Evolutionary conservation across 2,113 vertebrate species (phyloP), one percentile per base, ranked within the genome.

Genomic region (Microtus ochrogaster): DNA sequence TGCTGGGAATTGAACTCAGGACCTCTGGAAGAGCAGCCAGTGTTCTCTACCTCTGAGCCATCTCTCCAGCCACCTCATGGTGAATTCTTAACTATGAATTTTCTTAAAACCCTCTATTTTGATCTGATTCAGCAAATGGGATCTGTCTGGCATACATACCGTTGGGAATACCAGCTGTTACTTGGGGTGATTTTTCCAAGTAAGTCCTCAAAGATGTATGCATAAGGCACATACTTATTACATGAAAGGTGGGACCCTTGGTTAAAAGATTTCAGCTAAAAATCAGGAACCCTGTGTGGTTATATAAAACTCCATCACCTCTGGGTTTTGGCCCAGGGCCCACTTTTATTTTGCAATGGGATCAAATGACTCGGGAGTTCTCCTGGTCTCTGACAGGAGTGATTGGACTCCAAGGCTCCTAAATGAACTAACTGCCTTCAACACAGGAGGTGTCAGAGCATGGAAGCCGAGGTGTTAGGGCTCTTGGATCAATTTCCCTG

Each of bases 301-400:
- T 91, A 24, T 1, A 17, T 22, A 74, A 95, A 87, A 47, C 78
- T 78, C 70, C 73, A 44, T 17, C 91, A 89, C 22, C 84, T 68
- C 52, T 24, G 28, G 84, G 66, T n/a, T 88, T 79, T 89, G 58
- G 55, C 63, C 92, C 82, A 26, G n/a, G 91, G 70, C 91, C 24
- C 44, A 0, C 47, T 65, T 89, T 70, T 96, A 26, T 93, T 88
- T 88, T 74, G 44, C 36, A 36, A 73, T 84, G 55, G 44, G 95
- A 97, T 91, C 95, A 72, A 88, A 11, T 39, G 26, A 79, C 55
- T 70, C 89, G 24, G 55, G 79, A 61, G 16, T 95, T 90, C 77
- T 61, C n/a, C 90, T 33, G 72, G 21, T 92, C 52, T 86, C 89
- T 89, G 78, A 33, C 58, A 86, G 55, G 65, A 74, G 63, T 52